Base-by-base conservation (phyloP, 2,888 invertebrate species). In the Phorcus lineatus region DNA sequence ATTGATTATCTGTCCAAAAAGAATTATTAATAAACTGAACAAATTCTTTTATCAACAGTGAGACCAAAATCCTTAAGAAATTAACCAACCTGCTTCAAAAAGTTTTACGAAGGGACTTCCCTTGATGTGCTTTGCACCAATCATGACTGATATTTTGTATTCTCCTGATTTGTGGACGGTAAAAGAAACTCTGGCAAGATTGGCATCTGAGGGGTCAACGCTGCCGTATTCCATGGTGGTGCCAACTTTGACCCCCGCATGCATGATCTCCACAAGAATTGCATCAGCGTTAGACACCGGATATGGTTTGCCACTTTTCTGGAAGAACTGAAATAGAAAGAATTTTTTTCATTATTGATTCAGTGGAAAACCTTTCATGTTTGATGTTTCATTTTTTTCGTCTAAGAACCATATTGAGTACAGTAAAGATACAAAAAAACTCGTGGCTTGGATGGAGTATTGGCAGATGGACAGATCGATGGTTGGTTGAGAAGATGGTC, bases 101-200 rank as follows among this genome's bases (percentile, higher is more conserved):
- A 95, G 95, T 91, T 96, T 96, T 85, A 96, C 95, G 94, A 96
- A 97, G 78, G 98, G 98, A 87, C 97, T 97, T 86, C 97, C 97
- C 82, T 96, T 95, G 78, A 97, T 96, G 89, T 95, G 96, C 82
- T 90, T 90, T 24, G 96, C 96, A 81, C 96, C 96, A 81, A 98
- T 96, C 93, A 96, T 95, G 80, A 98, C 95, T 75, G 96, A 96
- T 86, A 98, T 96, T 90, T 95, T 95, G 94, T 98, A 98, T 88
- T 96, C 95, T 52, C 98, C 98, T 24, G 98, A 96, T 87, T 96
- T 96, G 85, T 98, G 95, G 83, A 98, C 98, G 7, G 97, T 97
- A 94, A 98, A 98, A 92, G 97, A 97, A 79, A 97, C 97, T 88
- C 96, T 96, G 78, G 97, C 97, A 66, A 96, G 95, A 93, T 98